Conservation (phyloP, 2,888 invertebrate genomes). For the Rotaria macrura region DNA sequence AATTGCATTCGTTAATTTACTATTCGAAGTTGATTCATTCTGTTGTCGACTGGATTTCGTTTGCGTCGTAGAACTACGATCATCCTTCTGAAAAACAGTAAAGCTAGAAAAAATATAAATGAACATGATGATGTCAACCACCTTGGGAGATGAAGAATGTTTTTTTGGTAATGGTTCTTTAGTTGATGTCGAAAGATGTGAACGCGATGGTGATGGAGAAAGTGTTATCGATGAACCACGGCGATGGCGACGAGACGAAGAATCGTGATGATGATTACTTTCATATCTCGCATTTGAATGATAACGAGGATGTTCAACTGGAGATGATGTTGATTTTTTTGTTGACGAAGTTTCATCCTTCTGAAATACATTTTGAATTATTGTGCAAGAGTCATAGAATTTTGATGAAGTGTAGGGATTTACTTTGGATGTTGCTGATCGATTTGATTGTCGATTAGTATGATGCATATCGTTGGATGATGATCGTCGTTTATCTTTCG, state of each 20-base stretch:
- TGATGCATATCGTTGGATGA: background rate
- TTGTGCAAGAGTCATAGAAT: no score
- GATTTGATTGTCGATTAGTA: background rate
- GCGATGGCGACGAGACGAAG: background rate
- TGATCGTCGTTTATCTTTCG: background rate
- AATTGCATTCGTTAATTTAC: background rate
- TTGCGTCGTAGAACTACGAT: background rate
- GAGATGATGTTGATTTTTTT: background rate
- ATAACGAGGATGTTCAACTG: background rate
- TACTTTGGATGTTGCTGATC: background rate
- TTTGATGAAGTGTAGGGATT: background rate
- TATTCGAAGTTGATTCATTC: background rate
- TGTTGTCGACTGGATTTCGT: background rate
- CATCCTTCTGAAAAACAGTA: background rate
- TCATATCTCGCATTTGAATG: no score
- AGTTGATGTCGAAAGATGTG: background rate
- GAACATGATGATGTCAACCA: background rate
- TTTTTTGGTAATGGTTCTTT: background rate
- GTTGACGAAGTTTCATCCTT: background rate
- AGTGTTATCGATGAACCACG: background rate
- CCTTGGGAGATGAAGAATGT: background rate
- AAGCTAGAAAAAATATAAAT: background rate
- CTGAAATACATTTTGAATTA: background rate
- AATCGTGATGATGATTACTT: background rate
- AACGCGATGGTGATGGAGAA: background rate